Percentiles rank a stretch among this genome's conserved stretches.
phyloP scores from a whole-genome alignment of 1,140 invertebrate genomes.

The Diabrotica virgifera region DNA sequence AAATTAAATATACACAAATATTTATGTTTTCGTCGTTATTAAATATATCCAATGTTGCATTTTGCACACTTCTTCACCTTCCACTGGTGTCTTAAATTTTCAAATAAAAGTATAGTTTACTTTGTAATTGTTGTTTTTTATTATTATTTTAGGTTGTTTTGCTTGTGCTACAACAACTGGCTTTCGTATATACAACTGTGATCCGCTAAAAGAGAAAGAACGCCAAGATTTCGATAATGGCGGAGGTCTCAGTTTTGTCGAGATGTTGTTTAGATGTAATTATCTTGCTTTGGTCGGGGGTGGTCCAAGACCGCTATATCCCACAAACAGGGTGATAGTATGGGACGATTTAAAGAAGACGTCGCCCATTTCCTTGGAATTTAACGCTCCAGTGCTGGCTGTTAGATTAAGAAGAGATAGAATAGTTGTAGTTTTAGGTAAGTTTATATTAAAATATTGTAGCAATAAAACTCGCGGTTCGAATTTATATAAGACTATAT shows the following conservation, averaged over 20 bases:
- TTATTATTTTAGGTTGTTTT: conserved; percentile 84
- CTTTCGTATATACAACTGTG: conserved; percentile 96
- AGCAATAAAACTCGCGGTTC: conserved; percentile 1
- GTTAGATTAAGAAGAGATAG: conserved; percentile 89
- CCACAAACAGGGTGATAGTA: conserved; percentile 93
- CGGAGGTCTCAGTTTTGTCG: conserved; percentile 84
- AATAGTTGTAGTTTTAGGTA: conserved; percentile 88
- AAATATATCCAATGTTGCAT: too few species aligned
- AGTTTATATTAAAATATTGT: not conserved
- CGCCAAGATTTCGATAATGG: conserved; percentile 87
- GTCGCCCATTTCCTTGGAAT: conserved; percentile 89
- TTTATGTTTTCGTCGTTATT: too few species aligned
- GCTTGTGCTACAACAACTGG: conserved; percentile 96
- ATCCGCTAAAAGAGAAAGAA: conserved; percentile 96
- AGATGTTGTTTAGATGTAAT: conserved; percentile 98
- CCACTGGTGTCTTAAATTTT: too few species aligned
- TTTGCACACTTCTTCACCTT: too few species aligned
- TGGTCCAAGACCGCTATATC: conserved; percentile 86
- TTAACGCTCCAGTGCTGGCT: conserved; percentile 85
- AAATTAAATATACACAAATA: too few species aligned
- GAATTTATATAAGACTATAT: too few species aligned
- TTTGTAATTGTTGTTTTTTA: too few species aligned
- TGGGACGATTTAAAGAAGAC: conserved; percentile 97
- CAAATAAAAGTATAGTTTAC: not conserved
- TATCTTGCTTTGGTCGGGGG: conserved; percentile 95